Percentiles rank a stretch among this genome's conserved stretches.
Conservation (phyloP, 2,797 vertebrate genomes). For the Sardinella longiceps region DNA sequence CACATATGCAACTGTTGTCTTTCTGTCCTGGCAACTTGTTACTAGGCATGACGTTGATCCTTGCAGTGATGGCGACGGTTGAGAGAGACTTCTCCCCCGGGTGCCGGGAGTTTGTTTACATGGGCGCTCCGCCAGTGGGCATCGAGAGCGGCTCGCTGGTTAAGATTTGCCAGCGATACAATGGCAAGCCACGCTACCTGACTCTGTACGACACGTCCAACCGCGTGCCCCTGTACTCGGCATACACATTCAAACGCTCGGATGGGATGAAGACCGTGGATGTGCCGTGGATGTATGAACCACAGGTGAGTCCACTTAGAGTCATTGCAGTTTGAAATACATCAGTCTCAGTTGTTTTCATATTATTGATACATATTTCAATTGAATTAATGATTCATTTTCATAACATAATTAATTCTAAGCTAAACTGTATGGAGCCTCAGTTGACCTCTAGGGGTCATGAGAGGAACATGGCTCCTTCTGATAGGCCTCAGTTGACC, state of each 20-base stretch:
- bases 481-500: too few species aligned
- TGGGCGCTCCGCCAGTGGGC: constrained; percentile 74
- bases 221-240: constrained; percentile 51
- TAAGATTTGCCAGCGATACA: constrained; percentile 60
- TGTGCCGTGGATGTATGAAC: constrained; percentile 53
- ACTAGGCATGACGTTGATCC: not conserved
- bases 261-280: constrained; percentile 47
- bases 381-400: too few species aligned
- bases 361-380: too few species aligned
- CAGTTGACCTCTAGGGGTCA: not conserved
- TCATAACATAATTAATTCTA: too few species aligned
- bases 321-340: too few species aligned
- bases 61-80: constrained; percentile 60
- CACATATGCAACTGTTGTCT: not conserved
- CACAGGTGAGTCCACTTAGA: constrained; percentile 45
- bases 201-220: constrained; percentile 46
- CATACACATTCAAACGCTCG: constrained; percentile 55
- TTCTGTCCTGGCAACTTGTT: not conserved
- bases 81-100: constrained; percentile 76
- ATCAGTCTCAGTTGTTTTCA: too few species aligned
- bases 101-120: constrained; percentile 82
- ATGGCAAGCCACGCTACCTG: constrained; percentile 41
- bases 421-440: not conserved
- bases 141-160: constrained; percentile 65
- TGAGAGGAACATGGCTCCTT: too few species aligned